These are phyloP conservation scores for Miltochrista miniata DNA, from an alignment of 2,888 invertebrate genomes.

Conservation along the genomic window DNA sequence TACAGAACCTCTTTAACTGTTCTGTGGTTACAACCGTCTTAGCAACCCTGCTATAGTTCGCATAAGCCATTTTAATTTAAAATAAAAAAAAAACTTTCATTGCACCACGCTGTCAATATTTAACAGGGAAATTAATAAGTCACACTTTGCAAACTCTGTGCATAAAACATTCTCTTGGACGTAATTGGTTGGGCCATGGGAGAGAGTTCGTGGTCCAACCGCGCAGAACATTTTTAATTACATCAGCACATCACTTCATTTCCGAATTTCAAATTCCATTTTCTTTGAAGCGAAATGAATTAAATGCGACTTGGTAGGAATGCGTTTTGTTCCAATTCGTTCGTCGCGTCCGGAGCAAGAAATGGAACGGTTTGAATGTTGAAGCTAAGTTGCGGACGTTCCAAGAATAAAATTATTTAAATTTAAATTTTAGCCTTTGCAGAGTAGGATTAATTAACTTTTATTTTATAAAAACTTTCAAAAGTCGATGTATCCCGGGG, in stretches of 20 bases:
- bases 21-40: no score
- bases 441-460: slow-evolving; percentile 4
- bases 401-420: slow-evolving; percentile 13
- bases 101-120: background rate
- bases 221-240: slow-evolving; percentile 69
- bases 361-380: slow-evolving; percentile 19
- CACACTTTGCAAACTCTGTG: slow-evolving; percentile 47
- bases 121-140: slow-evolving; percentile 45
- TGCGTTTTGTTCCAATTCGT: slow-evolving; percentile 26
- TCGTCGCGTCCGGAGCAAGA: slow-evolving; percentile 9
- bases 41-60: no score
- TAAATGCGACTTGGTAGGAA: slow-evolving; percentile 21
- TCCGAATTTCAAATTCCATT: slow-evolving; percentile 50
- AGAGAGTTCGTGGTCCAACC: slow-evolving; percentile 16
- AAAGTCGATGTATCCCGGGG: background rate
- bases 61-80: no score
- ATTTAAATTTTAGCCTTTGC: slow-evolving; percentile 5
- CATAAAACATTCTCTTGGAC: slow-evolving; percentile 56
- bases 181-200: slow-evolving; percentile 38
- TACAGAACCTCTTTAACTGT: no score
- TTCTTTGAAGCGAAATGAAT: slow-evolving; percentile 28
- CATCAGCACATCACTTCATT: slow-evolving; percentile 66
- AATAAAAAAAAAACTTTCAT: background rate
- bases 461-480: background rate
- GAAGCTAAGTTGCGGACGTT: slow-evolving; percentile 18